Evolutionary conservation across 2,888 invertebrate genomes (phyloP), one percentile per base, ranked within the genome.

Genomic region (Galeruca laticollis): DNA sequence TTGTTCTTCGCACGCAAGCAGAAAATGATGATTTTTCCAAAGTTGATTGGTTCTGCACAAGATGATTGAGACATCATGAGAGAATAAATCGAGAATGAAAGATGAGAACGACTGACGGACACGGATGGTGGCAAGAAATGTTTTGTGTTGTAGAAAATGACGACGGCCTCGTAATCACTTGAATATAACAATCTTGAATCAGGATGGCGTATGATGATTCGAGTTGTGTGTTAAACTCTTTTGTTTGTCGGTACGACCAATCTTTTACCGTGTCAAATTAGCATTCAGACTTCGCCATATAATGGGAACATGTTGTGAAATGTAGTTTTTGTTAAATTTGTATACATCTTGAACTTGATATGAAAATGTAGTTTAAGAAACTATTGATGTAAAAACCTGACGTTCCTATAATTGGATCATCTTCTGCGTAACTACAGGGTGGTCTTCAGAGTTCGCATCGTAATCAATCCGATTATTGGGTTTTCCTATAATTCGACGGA

Each of bases 41-140:
- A 71, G 63, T 71, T 69, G 73, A 73, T 72, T 73, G 72, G 70
- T 71, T 69, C 74, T 64, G 64, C 66, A 64, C 65, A 70, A 64
- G 73, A 65, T 77, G 76, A 78, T 78, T 78, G 77, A 78, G 78
- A 76, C 78, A 78, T 78, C 77, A 78, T 78, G 66, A 67, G 61
- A 70, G 62, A 37, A 18, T 18, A 49, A 21, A 35, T 40, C 40
- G 21, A 61, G 26, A 33, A 35, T 52, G 62, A 37, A 49, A 35
- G 21, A 37, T 51, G 61, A 61, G 43, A 71, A 60, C 31, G 43
- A 61, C 10, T 69, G 67, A 69, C 67, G 70, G 69, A 63, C 54
- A 37, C 63, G 69, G 47, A 37, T 49, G 61, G 54, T 54, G 54
- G 54, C 54, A 54, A n/a, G 54, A 54, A 31, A 33, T 57, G 56